Percentiles rank a stretch among this genome's conserved stretches.
Conservation (phyloP, 2,113 vertebrate species). For the Pavo muticus region DNA sequence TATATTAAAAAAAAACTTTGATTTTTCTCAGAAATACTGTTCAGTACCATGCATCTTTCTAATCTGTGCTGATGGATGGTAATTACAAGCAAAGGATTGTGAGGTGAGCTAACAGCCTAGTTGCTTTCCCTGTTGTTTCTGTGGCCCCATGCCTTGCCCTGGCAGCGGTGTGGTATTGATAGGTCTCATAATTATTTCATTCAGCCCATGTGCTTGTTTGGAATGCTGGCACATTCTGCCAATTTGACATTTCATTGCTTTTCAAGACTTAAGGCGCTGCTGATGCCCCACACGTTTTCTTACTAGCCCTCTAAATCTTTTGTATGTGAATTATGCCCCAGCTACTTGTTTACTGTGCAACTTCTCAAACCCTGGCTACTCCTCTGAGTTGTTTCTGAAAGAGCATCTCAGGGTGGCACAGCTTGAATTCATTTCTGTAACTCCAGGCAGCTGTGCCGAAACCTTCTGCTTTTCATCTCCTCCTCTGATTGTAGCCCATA, state of each 20-base stretch:
- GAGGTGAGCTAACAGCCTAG: not conserved
- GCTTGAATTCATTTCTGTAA: fast-evolving
- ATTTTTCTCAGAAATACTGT: not conserved
- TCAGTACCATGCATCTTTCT: not conserved
- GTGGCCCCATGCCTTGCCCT: not conserved
- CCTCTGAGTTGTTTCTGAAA: not conserved
- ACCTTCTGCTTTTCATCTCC: not conserved
- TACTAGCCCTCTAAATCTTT: not conserved
- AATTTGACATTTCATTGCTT: not conserved
- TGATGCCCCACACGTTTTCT: not conserved
- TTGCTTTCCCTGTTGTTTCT: not conserved
- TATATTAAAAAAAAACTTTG: not conserved
- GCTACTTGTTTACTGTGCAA: not conserved
- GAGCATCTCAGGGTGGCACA: not conserved
- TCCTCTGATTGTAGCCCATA: fast-evolving
- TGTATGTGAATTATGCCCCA: not conserved
- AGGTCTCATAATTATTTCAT: not conserved
- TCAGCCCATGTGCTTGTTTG: not conserved
- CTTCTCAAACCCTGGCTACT: fast-evolving
- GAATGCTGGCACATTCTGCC: not conserved
- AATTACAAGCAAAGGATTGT: not conserved
- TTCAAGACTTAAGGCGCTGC: not conserved
- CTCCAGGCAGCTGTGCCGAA: fast-evolving
- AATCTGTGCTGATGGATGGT: not conserved
- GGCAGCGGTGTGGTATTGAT: not conserved